A percentile compares a stretch with the other conserved stretches of the same genome.
phyloP scores from a whole-genome alignment of 2,888 invertebrate species.

The Carpatolechia fugitivella region DNA sequence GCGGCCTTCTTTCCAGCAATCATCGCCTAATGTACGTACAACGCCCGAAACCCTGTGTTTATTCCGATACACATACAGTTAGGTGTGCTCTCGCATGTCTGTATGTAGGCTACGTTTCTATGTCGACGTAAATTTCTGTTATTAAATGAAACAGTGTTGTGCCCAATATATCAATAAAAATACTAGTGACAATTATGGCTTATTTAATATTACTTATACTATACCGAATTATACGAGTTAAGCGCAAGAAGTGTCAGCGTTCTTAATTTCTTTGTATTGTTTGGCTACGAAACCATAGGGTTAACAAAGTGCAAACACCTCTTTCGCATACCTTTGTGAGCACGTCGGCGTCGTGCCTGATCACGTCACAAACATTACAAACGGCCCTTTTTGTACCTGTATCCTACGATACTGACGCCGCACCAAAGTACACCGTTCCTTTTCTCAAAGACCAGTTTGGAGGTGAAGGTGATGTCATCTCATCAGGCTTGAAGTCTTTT shows the following conservation, averaged over 20 bases:
- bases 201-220: too few relatives aligned
- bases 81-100: slow-evolving; percentile 70
- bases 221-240: too few relatives aligned
- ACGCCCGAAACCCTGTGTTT: slow-evolving; percentile 66
- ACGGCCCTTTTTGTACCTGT: slow-evolving; percentile 39
- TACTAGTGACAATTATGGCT: too few relatives aligned
- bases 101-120: slow-evolving; percentile 72
- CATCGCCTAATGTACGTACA: slow-evolving; percentile 47
- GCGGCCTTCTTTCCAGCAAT: slow-evolving; percentile 73
- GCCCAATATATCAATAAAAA: too few relatives aligned
- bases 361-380: slow-evolving; percentile 49
- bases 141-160: slow-evolving; percentile 41
- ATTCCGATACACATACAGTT: slow-evolving; percentile 70
- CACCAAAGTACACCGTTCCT: too few relatives aligned
- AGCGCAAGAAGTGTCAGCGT: too few relatives aligned
- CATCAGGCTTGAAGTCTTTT: slow-evolving; percentile 26
- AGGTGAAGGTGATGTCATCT: slow-evolving; percentile 52
- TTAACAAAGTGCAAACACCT: slow-evolving; percentile 62
- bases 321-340: slow-evolving; percentile 68
- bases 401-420: not conserved
- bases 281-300: too few relatives aligned
- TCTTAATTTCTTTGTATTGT: too few relatives aligned
- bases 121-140: slow-evolving; percentile 63
- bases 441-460: slow-evolving; percentile 23
- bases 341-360: slow-evolving; percentile 53